Evolutionary conservation across 2,113 vertebrate genomes (phyloP).

Genomic region (Lophochroa leadbeateri): DNA sequence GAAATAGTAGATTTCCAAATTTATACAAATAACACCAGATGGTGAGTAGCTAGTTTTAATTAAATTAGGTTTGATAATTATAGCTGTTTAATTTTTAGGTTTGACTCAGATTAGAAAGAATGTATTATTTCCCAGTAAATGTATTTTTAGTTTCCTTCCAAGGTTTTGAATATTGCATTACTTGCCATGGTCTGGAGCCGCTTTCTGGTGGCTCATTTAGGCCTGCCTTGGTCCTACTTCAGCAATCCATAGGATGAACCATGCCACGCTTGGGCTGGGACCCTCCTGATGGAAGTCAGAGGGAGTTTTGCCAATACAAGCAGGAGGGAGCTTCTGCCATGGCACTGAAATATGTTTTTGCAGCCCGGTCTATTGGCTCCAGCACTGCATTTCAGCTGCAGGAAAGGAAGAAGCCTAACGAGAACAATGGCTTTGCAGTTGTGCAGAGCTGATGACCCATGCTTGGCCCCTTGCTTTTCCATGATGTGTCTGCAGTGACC

Average conservation of each 20-base stretch:
- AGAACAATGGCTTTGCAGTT: rapidly evolving
- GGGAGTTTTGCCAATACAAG: not conserved
- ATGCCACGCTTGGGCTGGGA: rapidly evolving
- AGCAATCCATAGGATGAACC: not conserved
- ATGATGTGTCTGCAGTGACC: not conserved
- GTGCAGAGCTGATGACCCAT: rapidly evolving
- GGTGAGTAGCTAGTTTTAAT: constrained; percentile 79
- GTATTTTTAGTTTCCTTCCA: constrained; percentile 70
- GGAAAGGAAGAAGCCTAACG: not conserved
- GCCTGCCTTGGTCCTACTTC: not conserved
- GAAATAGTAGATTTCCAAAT: constrained; percentile 77
- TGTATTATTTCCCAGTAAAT: constrained; percentile 57
- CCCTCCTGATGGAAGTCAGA: not conserved
- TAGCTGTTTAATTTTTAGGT: constrained; percentile 80
- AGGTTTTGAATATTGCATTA: not conserved
- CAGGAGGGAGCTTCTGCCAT: not conserved
- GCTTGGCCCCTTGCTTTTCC: rapidly evolving
- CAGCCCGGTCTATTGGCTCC: not conserved
- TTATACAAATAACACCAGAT: constrained; percentile 80
- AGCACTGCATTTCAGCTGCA: not conserved
- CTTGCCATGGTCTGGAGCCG: not conserved
- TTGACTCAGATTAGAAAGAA: constrained; percentile 78
- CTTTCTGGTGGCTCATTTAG: not conserved
- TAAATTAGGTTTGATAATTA: constrained; percentile 80
- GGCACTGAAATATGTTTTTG: not conserved